Evolutionary conservation across 2,797 vertebrate genomes (phyloP).

Genomic region (Anolis apletophallus): DNA sequence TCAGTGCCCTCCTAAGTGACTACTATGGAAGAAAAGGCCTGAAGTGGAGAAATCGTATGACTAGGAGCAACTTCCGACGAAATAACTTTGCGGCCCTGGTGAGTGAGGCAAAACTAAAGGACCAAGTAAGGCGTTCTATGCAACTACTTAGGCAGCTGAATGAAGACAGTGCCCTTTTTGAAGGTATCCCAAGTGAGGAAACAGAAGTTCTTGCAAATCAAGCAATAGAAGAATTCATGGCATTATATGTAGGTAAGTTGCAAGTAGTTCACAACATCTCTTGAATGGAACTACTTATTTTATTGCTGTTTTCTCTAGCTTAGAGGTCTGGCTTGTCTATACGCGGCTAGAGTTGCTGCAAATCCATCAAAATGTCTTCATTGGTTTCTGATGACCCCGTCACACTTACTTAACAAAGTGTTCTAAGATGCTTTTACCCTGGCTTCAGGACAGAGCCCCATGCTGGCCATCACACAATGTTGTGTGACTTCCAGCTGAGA

Average conservation of each 20-base stretch:
- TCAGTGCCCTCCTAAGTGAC: conserved; percentile 79
- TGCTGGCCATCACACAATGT: no score
- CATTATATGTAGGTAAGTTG: conserved; percentile 84
- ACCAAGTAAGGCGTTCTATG: conserved; percentile 77
- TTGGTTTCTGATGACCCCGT: neutral
- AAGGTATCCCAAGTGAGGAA: conserved; percentile 69
- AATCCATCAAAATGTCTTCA: neutral
- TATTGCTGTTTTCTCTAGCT: neutral
- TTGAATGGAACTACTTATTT: no score
- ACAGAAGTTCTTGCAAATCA: conserved; percentile 24
- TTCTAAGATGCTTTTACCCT: no score
- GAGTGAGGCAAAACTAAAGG: conserved; percentile 65
- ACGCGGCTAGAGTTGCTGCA: neutral
- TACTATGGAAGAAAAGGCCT: conserved; percentile 76
- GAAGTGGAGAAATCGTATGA: neutral
- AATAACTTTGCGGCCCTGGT: conserved; percentile 76
- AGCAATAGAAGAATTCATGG: conserved; percentile 75
- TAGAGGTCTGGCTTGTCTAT: neutral
- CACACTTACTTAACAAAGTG: no score
- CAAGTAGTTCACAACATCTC: accelerated
- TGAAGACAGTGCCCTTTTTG: conserved; percentile 52
- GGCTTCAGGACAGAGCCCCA: no score
- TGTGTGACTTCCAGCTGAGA: no score
- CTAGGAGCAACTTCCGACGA: conserved; percentile 77
- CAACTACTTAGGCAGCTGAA: conserved; percentile 72